Base-by-base conservation (phyloP, 1,140 invertebrate genomes). In the Zaprionus davidi region DNA sequence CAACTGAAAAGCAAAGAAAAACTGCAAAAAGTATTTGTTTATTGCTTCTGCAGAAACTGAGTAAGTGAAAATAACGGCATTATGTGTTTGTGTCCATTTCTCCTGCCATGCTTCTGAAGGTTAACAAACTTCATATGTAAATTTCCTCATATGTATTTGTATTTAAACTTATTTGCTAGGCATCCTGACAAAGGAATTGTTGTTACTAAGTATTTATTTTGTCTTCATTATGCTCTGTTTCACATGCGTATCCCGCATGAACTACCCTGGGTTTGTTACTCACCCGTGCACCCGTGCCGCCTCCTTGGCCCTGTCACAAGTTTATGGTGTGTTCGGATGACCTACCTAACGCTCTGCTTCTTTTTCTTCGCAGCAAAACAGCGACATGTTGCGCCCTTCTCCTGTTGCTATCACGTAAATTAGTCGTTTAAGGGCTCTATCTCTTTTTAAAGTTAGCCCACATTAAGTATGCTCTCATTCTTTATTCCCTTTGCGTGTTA, bases 191-290 rank as follows among this genome's bases (percentile, higher is more conserved):
- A 51, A 11, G 38, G 13, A 57, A 58, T 68, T 78, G 55, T 57
- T 55, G 44, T 49, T 36, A 64, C 60, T 59, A 57, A 62, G 66
- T 62, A 78, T 58, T 57, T 5, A 46, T 75, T 81, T 51, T 44
- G 69, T 62, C 56, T 71, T 72, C 49, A 69, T 70, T 83, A 77
- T 68, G 53, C 22, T 59, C 13, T 41, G 57, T 49, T 26, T 67
- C 7, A 28, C 66, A 59, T 69, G 64, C 26, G 36, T 49, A 36
- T 34, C 57, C n/a, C 22, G 51, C 36, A 71, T 66, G 49, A 62
- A 46, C 79, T 58, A 71, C 76, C 79, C 76, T 62, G 44, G 74
- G 41, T 57, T 67, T 56, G 59, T 69, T 57, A 75, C 66, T 78
- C 41, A 68, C 74, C 53, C 34, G 38, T 20, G 28, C 58, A 31